phyloP scores from a whole-genome alignment of 2,113 vertebrate genomes.

The Cyprinodon tularosa region DNA sequence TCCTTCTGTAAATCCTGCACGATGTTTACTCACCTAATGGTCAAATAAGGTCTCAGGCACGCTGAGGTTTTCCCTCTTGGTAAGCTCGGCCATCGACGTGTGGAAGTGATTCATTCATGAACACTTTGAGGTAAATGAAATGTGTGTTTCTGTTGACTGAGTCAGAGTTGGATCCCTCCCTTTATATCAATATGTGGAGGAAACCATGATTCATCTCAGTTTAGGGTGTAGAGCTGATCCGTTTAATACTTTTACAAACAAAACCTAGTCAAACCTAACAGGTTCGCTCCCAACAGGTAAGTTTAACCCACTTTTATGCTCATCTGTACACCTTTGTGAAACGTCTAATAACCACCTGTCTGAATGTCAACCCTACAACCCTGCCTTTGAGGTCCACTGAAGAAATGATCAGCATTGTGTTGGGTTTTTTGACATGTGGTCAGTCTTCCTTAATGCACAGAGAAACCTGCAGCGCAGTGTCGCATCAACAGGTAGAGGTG shows the following conservation, averaged over 20 bases:
- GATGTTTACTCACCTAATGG: neutral
- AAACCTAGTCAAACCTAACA: neutral
- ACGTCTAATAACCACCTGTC: no score
- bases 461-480: no score
- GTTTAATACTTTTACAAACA: neutral
- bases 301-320: no score
- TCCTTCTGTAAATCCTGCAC: neutral
- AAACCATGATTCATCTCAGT: neutral
- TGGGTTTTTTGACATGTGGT: no score
- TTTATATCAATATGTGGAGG: neutral
- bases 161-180: slow-evolving; percentile 5
- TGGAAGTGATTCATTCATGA: neutral
- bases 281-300: no score
- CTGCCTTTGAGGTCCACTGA: no score
- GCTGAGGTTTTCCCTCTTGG: neutral
- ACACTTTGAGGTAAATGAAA: neutral
- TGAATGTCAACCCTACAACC: no score
- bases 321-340: no score
- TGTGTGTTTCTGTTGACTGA: neutral
- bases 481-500: no score
- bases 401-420: no score
- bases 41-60: neutral
- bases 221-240: neutral
- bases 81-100: neutral
- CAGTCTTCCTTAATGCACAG: no score